Percentiles rank a stretch among this genome's conserved stretches.
phyloP scores from a whole-genome alignment of 37 sponge, comb jelly and placozoan genomes.

The Hormiphora californensis region DNA sequence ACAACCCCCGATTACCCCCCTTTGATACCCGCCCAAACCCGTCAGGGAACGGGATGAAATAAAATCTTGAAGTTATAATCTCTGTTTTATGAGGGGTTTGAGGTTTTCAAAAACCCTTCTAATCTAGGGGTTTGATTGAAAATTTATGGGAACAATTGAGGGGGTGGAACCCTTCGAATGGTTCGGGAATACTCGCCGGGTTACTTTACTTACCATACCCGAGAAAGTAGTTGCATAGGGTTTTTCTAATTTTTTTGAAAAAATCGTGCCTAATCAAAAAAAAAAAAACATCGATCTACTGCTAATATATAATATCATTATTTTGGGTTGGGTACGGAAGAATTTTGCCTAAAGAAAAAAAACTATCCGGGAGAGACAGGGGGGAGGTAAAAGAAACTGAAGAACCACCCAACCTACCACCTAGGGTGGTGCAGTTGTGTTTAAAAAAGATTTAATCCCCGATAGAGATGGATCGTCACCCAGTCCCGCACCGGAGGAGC shows the following conservation, averaged over 20 bases:
- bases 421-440: not conserved
- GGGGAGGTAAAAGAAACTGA: not conserved
- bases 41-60: no score
- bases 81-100: not conserved
- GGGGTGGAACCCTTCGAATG: not conserved
- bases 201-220: no score
- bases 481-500: constrained; percentile 12
- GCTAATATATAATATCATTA: no score
- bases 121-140: not conserved
- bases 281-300: no score
- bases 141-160: constrained; percentile 40
- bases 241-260: no score
- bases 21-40: constrained; percentile 84
- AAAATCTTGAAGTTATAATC: no score
- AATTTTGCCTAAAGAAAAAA: constrained; percentile 26
- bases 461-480: not conserved
- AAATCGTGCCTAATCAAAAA: no score
- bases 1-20: constrained; percentile 68
- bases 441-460: constrained; percentile 4
- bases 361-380: not conserved
- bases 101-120: not conserved
- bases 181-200: constrained; percentile 2
- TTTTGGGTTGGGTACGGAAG: constrained; percentile 43
- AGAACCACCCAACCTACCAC: not conserved
- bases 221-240: no score